Percentiles rank a stretch among this genome's conserved stretches.
These are phyloP conservation scores for Canis aureus DNA, from an alignment of 2,113 vertebrate species.

Conservation along the genomic window DNA sequence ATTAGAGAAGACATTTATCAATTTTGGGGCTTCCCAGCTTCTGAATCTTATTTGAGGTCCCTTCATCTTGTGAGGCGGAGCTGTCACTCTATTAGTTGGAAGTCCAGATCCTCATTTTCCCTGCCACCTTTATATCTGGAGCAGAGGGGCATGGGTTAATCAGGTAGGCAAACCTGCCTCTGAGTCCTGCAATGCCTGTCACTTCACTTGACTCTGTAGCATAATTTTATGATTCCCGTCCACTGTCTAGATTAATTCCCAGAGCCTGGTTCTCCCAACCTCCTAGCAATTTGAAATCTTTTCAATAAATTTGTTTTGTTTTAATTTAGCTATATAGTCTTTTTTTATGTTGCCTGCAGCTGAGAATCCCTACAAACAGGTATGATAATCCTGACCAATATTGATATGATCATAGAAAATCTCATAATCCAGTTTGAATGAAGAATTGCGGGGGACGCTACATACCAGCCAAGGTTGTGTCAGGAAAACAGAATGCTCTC, in stretches of 20 bases:
- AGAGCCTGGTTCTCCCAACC: not conserved
- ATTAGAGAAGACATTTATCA: not conserved
- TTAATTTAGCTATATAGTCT: not conserved
- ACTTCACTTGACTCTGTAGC: not conserved
- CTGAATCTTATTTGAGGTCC: not conserved
- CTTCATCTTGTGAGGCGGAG: not conserved
- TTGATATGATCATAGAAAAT: not conserved
- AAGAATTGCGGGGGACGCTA: not conserved
- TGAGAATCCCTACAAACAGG: not conserved
- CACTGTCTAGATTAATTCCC: not conserved
- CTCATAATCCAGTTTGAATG: not conserved
- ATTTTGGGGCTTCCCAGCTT: not conserved
- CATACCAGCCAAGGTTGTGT: not conserved
- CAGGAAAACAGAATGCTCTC: slow-evolving; percentile 10
- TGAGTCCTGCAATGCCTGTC: not conserved
- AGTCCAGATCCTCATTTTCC: not conserved
- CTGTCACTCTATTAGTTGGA: not conserved
- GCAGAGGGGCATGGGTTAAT: not conserved
- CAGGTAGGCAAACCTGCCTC: not conserved
- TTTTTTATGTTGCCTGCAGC: not conserved
- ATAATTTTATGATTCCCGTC: not conserved
- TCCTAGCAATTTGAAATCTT: not conserved
- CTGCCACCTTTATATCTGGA: not conserved
- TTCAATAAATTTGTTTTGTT: not conserved
- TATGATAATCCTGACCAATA: not conserved